A percentile compares a stretch with the other conserved stretches of the same genome.
Conservation (phyloP, 2,797 vertebrate genomes). For the Dicrostonyx torquatus region DNA sequence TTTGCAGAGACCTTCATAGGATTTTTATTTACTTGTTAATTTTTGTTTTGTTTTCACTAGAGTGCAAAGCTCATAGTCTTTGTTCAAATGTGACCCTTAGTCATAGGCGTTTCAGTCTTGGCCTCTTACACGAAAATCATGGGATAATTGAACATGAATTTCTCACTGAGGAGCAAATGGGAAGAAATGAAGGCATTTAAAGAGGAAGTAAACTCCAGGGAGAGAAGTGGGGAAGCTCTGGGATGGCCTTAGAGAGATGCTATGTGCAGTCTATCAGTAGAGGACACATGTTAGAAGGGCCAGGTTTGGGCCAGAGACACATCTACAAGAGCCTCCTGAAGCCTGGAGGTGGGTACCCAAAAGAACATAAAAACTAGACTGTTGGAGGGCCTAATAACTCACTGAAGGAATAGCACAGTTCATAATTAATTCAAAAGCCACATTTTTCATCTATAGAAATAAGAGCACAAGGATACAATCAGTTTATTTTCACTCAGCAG, state of each 20-base stretch:
- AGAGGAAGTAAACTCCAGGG: neutral
- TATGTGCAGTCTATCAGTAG: neutral
- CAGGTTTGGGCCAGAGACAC: neutral
- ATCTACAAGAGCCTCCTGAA: neutral
- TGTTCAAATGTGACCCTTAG: neutral
- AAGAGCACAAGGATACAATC: neutral
- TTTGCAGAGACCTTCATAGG: neutral
- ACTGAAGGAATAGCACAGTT: neutral
- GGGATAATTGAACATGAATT: neutral
- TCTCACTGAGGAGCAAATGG: neutral
- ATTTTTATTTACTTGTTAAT: neutral
- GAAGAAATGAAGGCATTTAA: neutral
- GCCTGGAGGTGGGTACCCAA: neutral
- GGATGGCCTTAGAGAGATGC: neutral
- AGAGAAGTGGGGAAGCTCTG: neutral
- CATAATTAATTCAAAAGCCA: neutral
- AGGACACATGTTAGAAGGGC: neutral
- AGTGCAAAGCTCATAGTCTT: neutral
- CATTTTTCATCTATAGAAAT: neutral
- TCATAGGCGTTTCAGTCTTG: neutral
- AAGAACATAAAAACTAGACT: neutral
- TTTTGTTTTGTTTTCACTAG: neutral
- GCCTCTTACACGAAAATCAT: neutral
- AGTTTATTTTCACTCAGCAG: neutral
- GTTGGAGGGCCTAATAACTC: neutral